Evolutionary conservation across 2,797 vertebrate species (phyloP).

Genomic region (Myripristis murdjan): DNA sequence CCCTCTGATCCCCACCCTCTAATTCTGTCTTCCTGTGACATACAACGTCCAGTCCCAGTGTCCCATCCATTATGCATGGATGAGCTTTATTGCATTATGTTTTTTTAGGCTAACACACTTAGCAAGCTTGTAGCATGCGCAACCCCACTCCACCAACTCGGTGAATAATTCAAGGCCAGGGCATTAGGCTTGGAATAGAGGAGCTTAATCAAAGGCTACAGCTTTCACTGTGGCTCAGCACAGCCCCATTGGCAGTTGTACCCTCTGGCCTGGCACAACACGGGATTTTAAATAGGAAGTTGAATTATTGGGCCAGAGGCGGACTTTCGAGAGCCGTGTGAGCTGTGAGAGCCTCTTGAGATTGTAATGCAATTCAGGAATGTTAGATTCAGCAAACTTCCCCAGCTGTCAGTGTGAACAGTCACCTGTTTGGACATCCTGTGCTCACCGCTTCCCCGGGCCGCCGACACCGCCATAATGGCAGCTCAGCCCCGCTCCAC

Average conservation of each 20-base stretch:
- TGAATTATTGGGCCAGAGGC: slow-evolving; percentile 57
- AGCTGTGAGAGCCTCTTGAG: slow-evolving; percentile 48
- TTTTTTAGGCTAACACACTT: slow-evolving; percentile 83
- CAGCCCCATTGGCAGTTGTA: slow-evolving; percentile 67
- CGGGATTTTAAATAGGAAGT: slow-evolving; percentile 70
- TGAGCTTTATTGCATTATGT: slow-evolving; percentile 83
- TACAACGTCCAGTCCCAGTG: slow-evolving; percentile 52
- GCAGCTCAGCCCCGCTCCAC: slow-evolving; percentile 10
- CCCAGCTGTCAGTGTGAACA: slow-evolving; percentile 21
- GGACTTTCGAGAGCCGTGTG: slow-evolving; percentile 42
- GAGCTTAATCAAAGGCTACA: slow-evolving; percentile 83
- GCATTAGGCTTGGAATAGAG: slow-evolving; percentile 80
- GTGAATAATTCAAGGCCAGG: slow-evolving; percentile 83
- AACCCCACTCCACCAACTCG: slow-evolving; percentile 68
- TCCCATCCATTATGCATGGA: slow-evolving; percentile 79
- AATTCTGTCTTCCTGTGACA: slow-evolving; percentile 72
- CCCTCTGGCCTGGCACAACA: slow-evolving; percentile 58
- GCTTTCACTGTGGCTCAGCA: slow-evolving; percentile 73
- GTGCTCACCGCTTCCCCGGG: slow-evolving; percentile 1
- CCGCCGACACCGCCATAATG: background rate
- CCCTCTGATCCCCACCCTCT: slow-evolving; percentile 70
- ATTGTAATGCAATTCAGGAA: slow-evolving; percentile 46
- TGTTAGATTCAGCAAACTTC: slow-evolving; percentile 30
- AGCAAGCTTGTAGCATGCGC: slow-evolving; percentile 80
- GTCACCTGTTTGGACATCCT: slow-evolving; percentile 7